Evolutionary conservation across 2,113 vertebrate species (phyloP).

Genomic region (Cyrtonyx montezumae): DNA sequence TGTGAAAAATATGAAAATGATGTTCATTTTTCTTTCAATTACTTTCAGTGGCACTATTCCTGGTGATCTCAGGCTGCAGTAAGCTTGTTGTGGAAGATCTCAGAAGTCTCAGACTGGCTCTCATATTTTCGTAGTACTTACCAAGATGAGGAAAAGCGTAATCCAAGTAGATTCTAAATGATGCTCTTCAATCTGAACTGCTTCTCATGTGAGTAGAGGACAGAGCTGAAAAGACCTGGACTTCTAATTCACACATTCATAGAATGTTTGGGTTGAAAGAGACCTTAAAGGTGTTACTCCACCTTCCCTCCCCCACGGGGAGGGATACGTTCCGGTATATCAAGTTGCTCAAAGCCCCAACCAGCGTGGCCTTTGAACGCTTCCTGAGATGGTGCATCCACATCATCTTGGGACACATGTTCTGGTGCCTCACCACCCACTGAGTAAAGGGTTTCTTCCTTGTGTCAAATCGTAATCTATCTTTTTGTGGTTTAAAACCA

Average conservation of each 20-base stretch:
- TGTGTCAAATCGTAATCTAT: neutral
- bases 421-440: neutral
- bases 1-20: neutral
- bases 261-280: neutral
- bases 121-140: neutral
- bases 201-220: neutral
- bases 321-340: neutral
- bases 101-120: neutral
- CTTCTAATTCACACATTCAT: neutral
- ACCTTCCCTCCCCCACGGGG: neutral
- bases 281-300: neutral
- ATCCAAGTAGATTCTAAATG: fast-evolving
- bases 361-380: neutral
- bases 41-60: neutral
- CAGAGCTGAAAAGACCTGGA: neutral
- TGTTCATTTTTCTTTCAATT: neutral
- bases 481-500: neutral
- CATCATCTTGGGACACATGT: neutral
- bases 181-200: neutral
- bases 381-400: neutral
- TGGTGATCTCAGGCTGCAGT: neutral
- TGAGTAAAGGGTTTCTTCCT: neutral
- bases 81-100: neutral
- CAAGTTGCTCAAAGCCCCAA: neutral
- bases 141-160: neutral